Evolutionary conservation across 1,140 invertebrate species (phyloP), one percentile per base, ranked within the genome.

Genomic region (Ceratosolen fusciceps): DNA sequence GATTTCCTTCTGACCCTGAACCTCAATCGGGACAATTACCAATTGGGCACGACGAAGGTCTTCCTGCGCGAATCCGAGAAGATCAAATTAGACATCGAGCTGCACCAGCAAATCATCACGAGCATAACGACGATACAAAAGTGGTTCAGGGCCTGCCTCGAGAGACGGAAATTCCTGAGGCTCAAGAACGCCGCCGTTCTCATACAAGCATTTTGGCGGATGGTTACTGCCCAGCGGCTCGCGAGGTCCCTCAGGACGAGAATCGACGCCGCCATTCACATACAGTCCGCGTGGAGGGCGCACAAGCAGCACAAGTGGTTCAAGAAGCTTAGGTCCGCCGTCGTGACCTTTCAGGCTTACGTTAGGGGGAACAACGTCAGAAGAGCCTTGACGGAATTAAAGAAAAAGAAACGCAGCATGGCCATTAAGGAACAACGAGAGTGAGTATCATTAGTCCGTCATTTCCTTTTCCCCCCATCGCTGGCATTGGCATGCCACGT

Each of bases 1-100:
- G 91, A 95, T 81, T 98, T 98, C 86, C 88, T 98, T 7, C 89
- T 93, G 2, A 94, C 93, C 0, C 91, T 97, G 78, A 95, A 96
- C 88, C 91, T 98, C 60, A 95, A 97, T 84, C 90, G 93, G 58
- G 95, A 96, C 85, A 97, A 98, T 88, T 98, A 98, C 90, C 97
- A 99, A 90, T 92, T 98, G 73, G 98, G 94, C 49, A 91, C 90
- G 29, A 96, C 94, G 4, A 99, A 99, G 92, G 95, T 99, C 54
- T 98, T 98, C 85, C 92, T 98, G 88, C 91, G 97, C 58, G 97
- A 98, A 88, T 95, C 95, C n/a, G 97, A 98, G 88, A 98, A 98
- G 88, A 93, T 97, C 81, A 95, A 96, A 87, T 88, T 99, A 56
- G 97, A 99, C 86, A 96, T 96, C 84, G 93, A 95, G 77, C 90